These are phyloP conservation scores for Cheilosia variabilis DNA, from an alignment of 2,888 invertebrate genomes.

Conservation along the genomic window DNA sequence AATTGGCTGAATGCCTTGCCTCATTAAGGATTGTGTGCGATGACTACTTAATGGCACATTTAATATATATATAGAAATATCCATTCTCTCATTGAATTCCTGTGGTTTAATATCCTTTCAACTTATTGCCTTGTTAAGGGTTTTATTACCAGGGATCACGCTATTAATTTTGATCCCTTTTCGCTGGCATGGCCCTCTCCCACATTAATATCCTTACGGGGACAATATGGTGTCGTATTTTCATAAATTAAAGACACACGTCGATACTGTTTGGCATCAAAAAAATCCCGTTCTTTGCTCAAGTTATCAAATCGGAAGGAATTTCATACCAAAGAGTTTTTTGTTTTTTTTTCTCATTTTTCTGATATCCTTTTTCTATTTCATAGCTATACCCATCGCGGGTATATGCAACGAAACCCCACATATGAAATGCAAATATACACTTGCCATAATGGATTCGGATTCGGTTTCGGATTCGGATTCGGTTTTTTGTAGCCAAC, in stretches of 20 bases:
- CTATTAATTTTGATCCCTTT: constrained; percentile 34
- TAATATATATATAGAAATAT: constrained; percentile 23
- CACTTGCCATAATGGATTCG: too few species aligned
- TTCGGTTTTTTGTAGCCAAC: too few species aligned
- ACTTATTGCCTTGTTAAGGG: constrained; percentile 44
- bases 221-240: constrained; percentile 2
- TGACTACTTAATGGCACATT: constrained; percentile 47
- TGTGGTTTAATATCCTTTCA: constrained; percentile 48
- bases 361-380: too few species aligned
- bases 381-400: too few species aligned
- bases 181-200: neutral
- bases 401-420: too few species aligned
- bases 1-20: constrained; percentile 45
- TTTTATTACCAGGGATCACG: constrained; percentile 25
- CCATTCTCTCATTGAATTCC: constrained; percentile 21
- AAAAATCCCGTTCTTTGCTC: neutral
- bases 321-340: too few species aligned
- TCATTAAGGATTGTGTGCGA: constrained; percentile 46
- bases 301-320: too few species aligned
- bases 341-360: too few species aligned
- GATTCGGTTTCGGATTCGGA: too few species aligned
- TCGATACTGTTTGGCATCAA: neutral
- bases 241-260: neutral
- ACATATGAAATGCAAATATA: too few species aligned
- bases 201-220: neutral